Percentiles rank a stretch among this genome's conserved stretches.
Evolutionary conservation across 1,140 invertebrate genomes (phyloP).

Genomic region (Physella acuta): DNA sequence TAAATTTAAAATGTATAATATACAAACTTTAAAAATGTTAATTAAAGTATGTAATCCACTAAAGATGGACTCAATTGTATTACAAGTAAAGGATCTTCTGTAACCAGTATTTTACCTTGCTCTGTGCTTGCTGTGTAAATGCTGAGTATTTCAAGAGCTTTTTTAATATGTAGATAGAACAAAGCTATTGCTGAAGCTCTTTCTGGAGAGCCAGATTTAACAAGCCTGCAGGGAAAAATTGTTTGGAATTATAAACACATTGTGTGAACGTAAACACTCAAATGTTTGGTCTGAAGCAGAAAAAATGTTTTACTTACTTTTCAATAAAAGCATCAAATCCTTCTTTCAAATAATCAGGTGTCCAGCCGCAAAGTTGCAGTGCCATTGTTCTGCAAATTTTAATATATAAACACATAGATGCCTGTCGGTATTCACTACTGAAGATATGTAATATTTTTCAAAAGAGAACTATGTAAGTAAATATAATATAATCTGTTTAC

Average conservation of each 20-base stretch:
- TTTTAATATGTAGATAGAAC: slow-evolving; percentile 81
- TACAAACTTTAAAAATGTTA: no score
- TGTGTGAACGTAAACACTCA: neutral
- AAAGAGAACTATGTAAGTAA: neutral
- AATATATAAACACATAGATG: no score
- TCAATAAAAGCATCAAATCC: slow-evolving; percentile 19
- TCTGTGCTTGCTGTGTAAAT: slow-evolving; percentile 59
- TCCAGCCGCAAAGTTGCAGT: slow-evolving; percentile 85
- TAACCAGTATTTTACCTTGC: slow-evolving; percentile 10
- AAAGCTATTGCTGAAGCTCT: slow-evolving; percentile 87
- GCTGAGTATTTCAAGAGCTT: slow-evolving; percentile 83
- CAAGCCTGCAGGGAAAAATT: slow-evolving; percentile 31
- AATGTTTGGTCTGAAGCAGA: neutral
- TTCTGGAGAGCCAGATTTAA: slow-evolving; percentile 68
- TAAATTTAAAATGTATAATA: no score
- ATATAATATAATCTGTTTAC: slow-evolving; percentile 19
- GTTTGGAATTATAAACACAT: neutral
- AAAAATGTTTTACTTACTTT: slow-evolving; percentile 6
- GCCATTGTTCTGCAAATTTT: slow-evolving; percentile 68
- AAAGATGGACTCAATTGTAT: neutral
- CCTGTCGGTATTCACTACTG: no score
- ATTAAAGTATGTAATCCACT: no score
- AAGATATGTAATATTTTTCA: neutral
- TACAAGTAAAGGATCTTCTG: neutral
- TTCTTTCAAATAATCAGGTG: slow-evolving; percentile 21